phyloP scores from a whole-genome alignment of 2,888 invertebrate species.

The Spisula solida region DNA sequence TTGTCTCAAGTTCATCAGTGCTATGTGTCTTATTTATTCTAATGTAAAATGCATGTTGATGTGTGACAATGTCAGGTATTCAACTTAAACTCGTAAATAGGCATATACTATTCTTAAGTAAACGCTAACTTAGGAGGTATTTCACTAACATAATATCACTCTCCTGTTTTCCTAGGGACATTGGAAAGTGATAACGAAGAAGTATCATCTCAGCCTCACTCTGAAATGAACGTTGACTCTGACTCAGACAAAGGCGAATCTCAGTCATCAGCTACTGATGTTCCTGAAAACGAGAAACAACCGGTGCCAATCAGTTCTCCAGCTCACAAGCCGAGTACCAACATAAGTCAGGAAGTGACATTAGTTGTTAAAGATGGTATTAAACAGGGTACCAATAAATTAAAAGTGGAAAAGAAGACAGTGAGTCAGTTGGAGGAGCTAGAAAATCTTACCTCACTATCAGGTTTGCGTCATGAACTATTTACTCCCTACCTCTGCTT shows the following conservation, averaged over 20 bases:
- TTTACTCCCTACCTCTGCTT: too few relatives aligned
- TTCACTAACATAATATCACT: not conserved
- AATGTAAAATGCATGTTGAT: too few relatives aligned
- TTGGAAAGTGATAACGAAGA: conserved; percentile 43
- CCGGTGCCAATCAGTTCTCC: conserved; percentile 12
- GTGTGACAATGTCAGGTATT: too few relatives aligned
- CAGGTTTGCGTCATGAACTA: conserved; percentile 11
- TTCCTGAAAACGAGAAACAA: conserved; percentile 37
- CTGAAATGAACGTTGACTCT: conserved; percentile 34
- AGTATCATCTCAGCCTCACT: conserved; percentile 21
- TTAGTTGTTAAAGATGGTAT: conserved; percentile 37
- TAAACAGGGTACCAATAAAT: conserved; percentile 3
- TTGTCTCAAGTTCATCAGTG: too few relatives aligned
- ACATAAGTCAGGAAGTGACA: not conserved
- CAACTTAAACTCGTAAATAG: too few relatives aligned
- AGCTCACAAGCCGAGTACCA: not conserved
- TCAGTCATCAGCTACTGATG: conserved; percentile 37
- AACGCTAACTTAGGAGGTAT: not conserved
- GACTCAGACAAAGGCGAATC: conserved; percentile 41
- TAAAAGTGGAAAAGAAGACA: conserved; percentile 27
- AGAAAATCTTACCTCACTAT: conserved; percentile 56
- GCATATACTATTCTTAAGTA: too few relatives aligned
- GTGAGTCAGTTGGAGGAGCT: conserved; percentile 61
- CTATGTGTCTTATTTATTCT: too few relatives aligned
- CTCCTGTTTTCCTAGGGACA: not conserved